Evolutionary conservation across 2,113 vertebrate genomes (phyloP).

Genomic region (Trochalopteron elliotii): DNA sequence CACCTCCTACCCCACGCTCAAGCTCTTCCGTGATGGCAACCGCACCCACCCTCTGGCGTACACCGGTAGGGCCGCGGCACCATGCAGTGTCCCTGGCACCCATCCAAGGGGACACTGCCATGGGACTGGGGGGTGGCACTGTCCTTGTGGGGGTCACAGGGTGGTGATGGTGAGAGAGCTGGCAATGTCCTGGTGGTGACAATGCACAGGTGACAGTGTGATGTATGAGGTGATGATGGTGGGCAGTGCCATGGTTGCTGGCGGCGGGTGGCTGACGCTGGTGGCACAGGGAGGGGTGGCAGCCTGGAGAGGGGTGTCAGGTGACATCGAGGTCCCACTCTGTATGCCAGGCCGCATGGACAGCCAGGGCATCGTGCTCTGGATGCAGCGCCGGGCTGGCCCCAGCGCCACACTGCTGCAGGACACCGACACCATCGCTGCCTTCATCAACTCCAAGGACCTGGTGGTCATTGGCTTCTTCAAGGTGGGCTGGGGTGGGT

Average conservation of each 20-base stretch:
- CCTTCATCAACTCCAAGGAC: conserved; percentile 69
- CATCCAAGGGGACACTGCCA: rapidly evolving
- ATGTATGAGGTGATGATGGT: background rate
- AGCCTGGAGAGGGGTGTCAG: rapidly evolving
- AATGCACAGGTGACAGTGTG: background rate
- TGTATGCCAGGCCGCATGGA: background rate
- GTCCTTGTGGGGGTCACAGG: background rate
- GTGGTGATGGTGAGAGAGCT: background rate
- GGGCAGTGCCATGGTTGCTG: background rate
- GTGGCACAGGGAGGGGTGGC: background rate
- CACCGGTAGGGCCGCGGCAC: conserved; percentile 46
- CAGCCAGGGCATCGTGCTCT: conserved; percentile 72
- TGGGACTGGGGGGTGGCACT: background rate
- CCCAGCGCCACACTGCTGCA: conserved; percentile 69
- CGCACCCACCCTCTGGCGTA: conserved; percentile 77
- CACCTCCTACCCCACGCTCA: conserved; percentile 80
- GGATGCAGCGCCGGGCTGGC: conserved; percentile 79
- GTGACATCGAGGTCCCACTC: rapidly evolving
- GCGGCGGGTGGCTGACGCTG: background rate
- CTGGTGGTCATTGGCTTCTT: conserved; percentile 86
- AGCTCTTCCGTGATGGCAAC: conserved; percentile 82
- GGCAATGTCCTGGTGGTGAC: background rate
- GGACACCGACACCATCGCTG: background rate
- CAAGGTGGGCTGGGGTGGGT: conserved; percentile 47
- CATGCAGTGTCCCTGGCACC: rapidly evolving